These are phyloP conservation scores for Edolisoma coerulescens DNA, from an alignment of 2,113 vertebrate genomes.

Conservation along the genomic window DNA sequence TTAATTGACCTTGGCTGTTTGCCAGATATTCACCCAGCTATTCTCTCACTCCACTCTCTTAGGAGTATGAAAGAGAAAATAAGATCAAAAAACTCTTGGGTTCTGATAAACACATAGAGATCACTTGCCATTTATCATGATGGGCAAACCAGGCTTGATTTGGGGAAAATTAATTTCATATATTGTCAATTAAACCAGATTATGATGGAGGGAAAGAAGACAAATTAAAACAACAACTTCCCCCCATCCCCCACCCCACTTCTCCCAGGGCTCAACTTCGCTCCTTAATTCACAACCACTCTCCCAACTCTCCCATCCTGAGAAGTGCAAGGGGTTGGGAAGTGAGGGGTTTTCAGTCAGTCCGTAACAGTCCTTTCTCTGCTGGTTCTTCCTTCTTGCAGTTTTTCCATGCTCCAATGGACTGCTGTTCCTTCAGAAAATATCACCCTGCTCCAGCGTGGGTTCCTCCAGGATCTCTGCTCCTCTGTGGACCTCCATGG, in stretches of 20 bases:
- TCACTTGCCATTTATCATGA: not conserved
- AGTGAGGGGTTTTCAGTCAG: accelerated
- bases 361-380: not conserved
- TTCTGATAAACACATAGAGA: not conserved
- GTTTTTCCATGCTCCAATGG: not conserved
- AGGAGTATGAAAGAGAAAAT: not conserved
- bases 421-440: not conserved
- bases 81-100: not conserved
- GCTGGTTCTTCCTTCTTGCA: not conserved
- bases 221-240: not conserved
- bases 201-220: not conserved
- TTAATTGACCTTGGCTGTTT: not conserved
- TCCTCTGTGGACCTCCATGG: not conserved
- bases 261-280: not conserved
- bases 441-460: accelerated
- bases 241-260: accelerated
- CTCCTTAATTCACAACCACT: not conserved
- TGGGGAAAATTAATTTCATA: not conserved
- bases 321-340: not conserved
- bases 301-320: not conserved
- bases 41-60: not conserved
- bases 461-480: not conserved
- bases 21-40: not conserved
- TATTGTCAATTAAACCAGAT: not conserved
- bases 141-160: not conserved